Base-by-base conservation (phyloP, 2,113 vertebrate genomes). In the Upupa epops region DNA sequence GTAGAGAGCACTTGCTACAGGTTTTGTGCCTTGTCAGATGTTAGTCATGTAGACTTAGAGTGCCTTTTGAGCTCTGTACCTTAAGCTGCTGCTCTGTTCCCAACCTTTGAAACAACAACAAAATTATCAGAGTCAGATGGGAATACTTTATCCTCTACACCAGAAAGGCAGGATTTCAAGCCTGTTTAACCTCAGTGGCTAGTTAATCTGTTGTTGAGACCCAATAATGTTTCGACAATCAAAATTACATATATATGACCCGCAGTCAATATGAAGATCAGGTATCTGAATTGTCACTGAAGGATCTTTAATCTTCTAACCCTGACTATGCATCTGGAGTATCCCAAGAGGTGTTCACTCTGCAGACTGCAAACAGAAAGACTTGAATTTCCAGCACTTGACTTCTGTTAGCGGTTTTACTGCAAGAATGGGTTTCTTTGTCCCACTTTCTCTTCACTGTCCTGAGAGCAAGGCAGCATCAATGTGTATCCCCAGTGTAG, bases 61-160 rank as follows among this genome's bases (percentile, higher is more conserved):
- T 92, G 61, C 24, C 31, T 92, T 93, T 88, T 69, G 61, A 93
- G 59, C 54, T 88, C 86, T 71, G 46, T 72, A 48, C 52, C 83
- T 88, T 58, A 74, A 77, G 69, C 64, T 81, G 34, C 65, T 91
- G 18, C n/a, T 92, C 64, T 75, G 52, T 81, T 56, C 52, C 76
- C n/a, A n/a, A 68, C 49, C 34, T 78, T 86, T 81, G 83, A 92
- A 86, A 95, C 28, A 78, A 63, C 88, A 90, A 24, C 52, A 52
- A 60, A 71, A 81, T 56, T 2, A 74, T 82, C 49, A 86, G 45
- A 75, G 9, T 59, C 17, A 65, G 65, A 55, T n/a, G 28, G 55
- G 29, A 88, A 61, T 68, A 32, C 16, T 48, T 86, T 75, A 75
- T 68, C 54, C 61, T 45, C 49, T 49, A 6, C 17, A 81, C 58